These are phyloP conservation scores for Patagioenas fasciata DNA, from an alignment of 2,113 vertebrate species.

Conservation along the genomic window DNA sequence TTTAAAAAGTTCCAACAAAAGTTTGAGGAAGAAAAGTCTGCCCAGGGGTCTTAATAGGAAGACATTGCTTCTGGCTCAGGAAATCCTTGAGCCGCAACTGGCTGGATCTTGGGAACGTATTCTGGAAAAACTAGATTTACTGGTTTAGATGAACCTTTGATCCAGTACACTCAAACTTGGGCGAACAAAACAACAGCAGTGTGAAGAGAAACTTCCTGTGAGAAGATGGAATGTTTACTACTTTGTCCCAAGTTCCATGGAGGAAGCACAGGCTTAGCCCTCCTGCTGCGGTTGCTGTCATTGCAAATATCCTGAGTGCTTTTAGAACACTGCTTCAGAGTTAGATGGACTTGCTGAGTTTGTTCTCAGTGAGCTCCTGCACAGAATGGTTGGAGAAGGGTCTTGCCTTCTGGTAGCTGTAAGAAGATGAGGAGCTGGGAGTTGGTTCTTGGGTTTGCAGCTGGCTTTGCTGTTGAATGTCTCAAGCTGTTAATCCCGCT, in stretches of 20 bases:
- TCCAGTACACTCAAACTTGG: neutral
- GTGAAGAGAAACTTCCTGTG: neutral
- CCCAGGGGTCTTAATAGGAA: neutral
- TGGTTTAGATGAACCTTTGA: neutral
- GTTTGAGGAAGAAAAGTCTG: neutral
- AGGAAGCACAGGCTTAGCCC: neutral
- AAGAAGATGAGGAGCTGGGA: neutral
- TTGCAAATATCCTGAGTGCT: neutral
- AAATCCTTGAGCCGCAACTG: neutral
- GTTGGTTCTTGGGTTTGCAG: neutral
- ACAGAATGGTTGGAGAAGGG: neutral
- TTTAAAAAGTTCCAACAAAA: neutral
- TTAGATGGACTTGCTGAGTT: neutral
- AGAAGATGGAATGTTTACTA: neutral
- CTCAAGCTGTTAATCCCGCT: neutral
- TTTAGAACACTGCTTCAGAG: rapidly evolving
- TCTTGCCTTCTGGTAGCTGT: neutral
- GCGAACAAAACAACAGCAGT: conserved; percentile 14
- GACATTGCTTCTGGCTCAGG: neutral
- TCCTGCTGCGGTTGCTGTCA: neutral
- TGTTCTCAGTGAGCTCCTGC: neutral
- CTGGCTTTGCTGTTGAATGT: neutral
- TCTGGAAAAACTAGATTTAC: conserved; percentile 23
- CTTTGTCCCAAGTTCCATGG: neutral
- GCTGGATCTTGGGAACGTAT: neutral